A percentile compares a stretch with the other conserved stretches of the same genome.
Evolutionary conservation across 2,113 vertebrate species (phyloP).

Genomic region (Anthoscopus minutus): DNA sequence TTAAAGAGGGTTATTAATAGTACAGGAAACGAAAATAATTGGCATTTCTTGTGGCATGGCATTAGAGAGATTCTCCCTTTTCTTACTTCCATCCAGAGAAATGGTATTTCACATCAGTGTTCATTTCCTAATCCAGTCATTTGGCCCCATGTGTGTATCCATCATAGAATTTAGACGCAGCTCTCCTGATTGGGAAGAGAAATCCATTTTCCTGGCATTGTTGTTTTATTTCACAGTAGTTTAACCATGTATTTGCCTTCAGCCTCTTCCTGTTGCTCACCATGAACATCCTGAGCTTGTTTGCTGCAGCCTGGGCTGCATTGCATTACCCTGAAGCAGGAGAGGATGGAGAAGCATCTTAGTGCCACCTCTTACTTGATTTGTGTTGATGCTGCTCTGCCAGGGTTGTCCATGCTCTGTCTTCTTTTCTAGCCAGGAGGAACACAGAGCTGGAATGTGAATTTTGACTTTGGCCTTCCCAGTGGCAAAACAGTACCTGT

Average conservation of each 20-base stretch:
- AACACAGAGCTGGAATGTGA: not conserved
- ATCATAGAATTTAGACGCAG: constrained; percentile 31
- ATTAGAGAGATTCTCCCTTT: not conserved
- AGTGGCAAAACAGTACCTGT: not conserved
- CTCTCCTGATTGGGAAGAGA: not conserved
- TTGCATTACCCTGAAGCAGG: not conserved
- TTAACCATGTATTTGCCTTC: not conserved
- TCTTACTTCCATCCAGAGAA: not conserved
- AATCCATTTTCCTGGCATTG: not conserved
- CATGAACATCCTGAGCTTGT: not conserved
- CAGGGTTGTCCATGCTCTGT: not conserved
- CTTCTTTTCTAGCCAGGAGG: not conserved
- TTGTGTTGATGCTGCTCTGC: not conserved
- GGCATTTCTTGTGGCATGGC: not conserved
- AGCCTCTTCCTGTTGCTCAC: not conserved
- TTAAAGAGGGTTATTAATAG: constrained; percentile 10
- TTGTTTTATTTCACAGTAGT: not conserved
- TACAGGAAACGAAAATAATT: constrained; percentile 14
- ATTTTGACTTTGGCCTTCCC: constrained; percentile 6
- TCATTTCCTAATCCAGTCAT: not conserved
- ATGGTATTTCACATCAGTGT: not conserved
- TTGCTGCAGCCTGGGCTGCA: not conserved
- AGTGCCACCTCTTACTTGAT: not conserved
- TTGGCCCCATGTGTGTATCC: not conserved
- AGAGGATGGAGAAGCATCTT: not conserved